Conservation (phyloP, 1,140 invertebrate genomes). For the Drosophila leontia region DNA sequence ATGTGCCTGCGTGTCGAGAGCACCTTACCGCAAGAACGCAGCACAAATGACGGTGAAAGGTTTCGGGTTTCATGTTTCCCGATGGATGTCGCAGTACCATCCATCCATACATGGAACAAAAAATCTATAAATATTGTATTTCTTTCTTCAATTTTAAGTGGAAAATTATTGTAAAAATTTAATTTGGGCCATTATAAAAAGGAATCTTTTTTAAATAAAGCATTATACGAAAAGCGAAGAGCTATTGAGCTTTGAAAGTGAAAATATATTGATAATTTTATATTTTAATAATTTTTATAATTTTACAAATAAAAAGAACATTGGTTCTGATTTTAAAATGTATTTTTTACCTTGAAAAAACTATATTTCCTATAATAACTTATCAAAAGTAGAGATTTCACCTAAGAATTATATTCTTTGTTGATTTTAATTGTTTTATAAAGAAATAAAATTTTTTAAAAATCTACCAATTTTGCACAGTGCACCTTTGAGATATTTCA, state of each 20-base stretch:
- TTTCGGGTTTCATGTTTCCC: constrained; percentile 72
- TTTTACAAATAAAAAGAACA: not conserved
- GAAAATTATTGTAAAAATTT: not conserved
- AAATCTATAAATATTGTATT: not conserved
- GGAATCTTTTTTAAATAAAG: not conserved
- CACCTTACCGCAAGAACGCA: constrained; percentile 56
- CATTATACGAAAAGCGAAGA: too few species aligned
- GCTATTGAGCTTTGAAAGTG: not conserved
- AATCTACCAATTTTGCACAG: not conserved
- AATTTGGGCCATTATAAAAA: accelerated
- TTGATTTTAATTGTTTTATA: not conserved
- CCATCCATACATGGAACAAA: constrained; percentile 6
- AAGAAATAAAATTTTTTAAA: not conserved
- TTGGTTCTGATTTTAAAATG: not conserved
- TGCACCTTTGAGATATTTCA: constrained; percentile 15
- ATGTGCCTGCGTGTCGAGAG: constrained; percentile 35
- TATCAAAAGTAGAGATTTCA: not conserved
- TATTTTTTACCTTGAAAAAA: not conserved
- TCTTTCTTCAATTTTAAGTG: not conserved
- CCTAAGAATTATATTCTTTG: not conserved
- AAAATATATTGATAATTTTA: too few species aligned
- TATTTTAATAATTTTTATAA: too few species aligned
- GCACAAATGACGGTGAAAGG: constrained; percentile 64
- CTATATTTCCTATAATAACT: too few species aligned
- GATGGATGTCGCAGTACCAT: constrained; percentile 32